These are phyloP conservation scores for Hippocampus kuda DNA, from an alignment of 2,797 vertebrate genomes.

Conservation along the genomic window DNA sequence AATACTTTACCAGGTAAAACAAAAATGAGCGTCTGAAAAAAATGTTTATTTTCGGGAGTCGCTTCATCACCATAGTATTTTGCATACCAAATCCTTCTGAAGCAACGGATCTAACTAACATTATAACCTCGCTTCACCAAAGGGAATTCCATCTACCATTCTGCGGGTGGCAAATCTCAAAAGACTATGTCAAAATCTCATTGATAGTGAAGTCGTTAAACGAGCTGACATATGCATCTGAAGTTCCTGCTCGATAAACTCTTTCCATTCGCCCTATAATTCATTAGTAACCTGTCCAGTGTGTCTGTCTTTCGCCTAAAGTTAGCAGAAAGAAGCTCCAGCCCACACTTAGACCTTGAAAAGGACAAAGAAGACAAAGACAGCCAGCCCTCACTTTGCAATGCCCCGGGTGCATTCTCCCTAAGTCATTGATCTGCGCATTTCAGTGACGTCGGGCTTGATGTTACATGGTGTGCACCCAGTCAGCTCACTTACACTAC, in stretches of 20 bases:
- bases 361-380: background rate
- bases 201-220: background rate
- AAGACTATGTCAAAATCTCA: background rate
- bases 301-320: background rate
- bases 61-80: no score
- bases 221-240: background rate
- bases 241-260: background rate
- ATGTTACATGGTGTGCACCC: background rate
- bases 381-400: background rate
- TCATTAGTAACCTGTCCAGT: background rate
- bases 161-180: background rate
- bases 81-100: no score
- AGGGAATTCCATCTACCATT: background rate
- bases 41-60: no score
- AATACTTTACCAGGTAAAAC: no score
- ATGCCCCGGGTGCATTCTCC: background rate
- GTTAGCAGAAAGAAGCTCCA: background rate
- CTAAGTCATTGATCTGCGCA: background rate
- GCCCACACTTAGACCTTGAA: background rate
- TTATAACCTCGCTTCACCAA: background rate
- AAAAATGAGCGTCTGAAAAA: no score
- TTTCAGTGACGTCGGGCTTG: background rate
- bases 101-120: no score
- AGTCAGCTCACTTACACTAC: background rate
- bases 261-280: background rate